Evolutionary conservation across 2,888 invertebrate genomes (phyloP), one percentile per base, ranked within the genome.

Genomic region (Ophioninae sp.): DNA sequence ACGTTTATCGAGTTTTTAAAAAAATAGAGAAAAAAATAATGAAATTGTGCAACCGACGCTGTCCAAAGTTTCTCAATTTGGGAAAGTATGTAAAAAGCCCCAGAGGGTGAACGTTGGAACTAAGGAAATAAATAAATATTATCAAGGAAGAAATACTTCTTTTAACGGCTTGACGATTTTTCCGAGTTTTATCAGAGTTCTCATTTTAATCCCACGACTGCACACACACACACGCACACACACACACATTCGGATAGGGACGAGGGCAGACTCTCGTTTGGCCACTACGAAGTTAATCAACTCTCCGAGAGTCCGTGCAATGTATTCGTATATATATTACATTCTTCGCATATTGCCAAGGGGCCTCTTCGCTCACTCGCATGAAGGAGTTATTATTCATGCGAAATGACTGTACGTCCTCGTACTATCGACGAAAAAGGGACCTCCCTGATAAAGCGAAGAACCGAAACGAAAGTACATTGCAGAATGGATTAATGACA

Each of bases 231-330:
- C 82, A 80, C 30, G 72, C 67, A 68, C 64, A 68, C 76, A 67
- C 59, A 57, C 82, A 80, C 85, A 83, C 87, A 86, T 86, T 84
- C 84, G 85, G 85, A 82, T 79, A 6, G 13, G 17, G 50, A 10
- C 74, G 44, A 74, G 68, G 65, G 44, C 56, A 7, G 39, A 41
- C 59, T 78, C 78, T 69, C 17, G 57, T 39, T 59, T 65, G 50
- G 50, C 75, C 61, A 56, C 72, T 72, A 85, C 83, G 85, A 82
- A 86, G 88, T 87, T 88, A 88, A 88, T 88, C 86, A 88, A 87
- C 86, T 83, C 86, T 81, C 64, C 44, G 81, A 83, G 86, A 84
- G 85, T 8, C 21, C 20, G 20, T 59, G 17, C 59, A 7, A 8
- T 20, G 21, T 21, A 59, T 59, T 21, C 59, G 7, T 50, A 50